A percentile compares a stretch with the other conserved stretches of the same genome.
Conservation (phyloP, 2,113 vertebrate genomes). For the Odontesthes bonariensis region DNA sequence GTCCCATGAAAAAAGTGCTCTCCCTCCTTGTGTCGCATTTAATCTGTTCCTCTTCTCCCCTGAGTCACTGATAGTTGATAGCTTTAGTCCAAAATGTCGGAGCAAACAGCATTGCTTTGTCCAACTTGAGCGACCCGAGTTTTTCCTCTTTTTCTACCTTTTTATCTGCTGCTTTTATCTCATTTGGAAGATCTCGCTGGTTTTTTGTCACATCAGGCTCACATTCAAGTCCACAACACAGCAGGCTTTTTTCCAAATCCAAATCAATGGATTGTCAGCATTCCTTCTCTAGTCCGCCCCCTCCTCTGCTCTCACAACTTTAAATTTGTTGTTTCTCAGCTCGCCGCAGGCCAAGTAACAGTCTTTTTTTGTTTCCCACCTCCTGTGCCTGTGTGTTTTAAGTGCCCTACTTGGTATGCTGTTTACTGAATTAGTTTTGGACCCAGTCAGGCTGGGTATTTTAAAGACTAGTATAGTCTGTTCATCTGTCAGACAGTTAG, state of each 20-base stretch:
- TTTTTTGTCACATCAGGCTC: slow-evolving; percentile 20
- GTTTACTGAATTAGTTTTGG: slow-evolving; percentile 57
- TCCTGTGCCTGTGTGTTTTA: slow-evolving; percentile 17
- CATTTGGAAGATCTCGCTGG: background rate
- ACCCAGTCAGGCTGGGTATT: slow-evolving; percentile 45
- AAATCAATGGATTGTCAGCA: slow-evolving; percentile 16
- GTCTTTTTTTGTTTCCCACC: slow-evolving; percentile 24
- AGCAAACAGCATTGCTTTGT: slow-evolving; percentile 44
- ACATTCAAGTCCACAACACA: background rate
- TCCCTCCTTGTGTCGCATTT: slow-evolving; percentile 66
- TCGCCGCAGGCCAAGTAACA: slow-evolving; percentile 34
- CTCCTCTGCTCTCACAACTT: slow-evolving; percentile 44
- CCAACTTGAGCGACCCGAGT: slow-evolving; percentile 28
- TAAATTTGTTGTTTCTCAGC: slow-evolving; percentile 46
- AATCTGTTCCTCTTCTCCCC: slow-evolving; percentile 65
- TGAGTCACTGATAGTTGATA: slow-evolving; percentile 70
- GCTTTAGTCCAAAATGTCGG: slow-evolving; percentile 65
- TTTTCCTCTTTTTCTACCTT: background rate
- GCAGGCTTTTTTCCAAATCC: background rate
- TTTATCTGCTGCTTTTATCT: slow-evolving; percentile 17
- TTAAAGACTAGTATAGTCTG: slow-evolving; percentile 58
- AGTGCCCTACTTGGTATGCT: slow-evolving; percentile 40
- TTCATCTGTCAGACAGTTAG: slow-evolving; percentile 60
- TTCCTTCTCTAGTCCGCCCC: slow-evolving; percentile 13
- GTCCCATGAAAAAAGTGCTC: slow-evolving; percentile 71